These are phyloP conservation scores for Diachasmimorpha longicaudata DNA, from an alignment of 1,140 invertebrate species.

Conservation along the genomic window DNA sequence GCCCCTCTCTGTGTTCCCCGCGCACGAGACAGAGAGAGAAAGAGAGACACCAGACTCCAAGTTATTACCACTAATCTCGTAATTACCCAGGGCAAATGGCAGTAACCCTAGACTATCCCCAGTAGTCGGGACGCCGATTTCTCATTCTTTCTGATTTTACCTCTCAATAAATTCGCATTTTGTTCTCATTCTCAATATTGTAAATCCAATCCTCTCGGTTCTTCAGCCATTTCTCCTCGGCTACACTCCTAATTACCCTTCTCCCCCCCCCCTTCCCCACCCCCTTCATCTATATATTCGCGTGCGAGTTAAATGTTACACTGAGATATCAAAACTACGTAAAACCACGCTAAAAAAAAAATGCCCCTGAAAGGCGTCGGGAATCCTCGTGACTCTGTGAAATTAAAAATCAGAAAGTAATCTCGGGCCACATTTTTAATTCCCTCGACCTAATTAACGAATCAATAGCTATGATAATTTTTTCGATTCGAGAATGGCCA, in stretches of 20 bases:
- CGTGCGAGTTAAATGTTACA: neutral
- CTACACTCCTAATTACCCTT: neutral
- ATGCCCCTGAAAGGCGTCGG: neutral
- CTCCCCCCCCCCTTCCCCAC: neutral
- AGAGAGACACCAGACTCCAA: slow-evolving; percentile 22
- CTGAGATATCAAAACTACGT: neutral
- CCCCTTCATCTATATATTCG: neutral
- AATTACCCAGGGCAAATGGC: slow-evolving; percentile 44
- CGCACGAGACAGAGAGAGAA: neutral
- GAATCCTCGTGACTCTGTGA: neutral
- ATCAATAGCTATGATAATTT: neutral
- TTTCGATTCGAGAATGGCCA: too few species aligned
- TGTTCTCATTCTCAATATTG: neutral
- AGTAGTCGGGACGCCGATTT: neutral
- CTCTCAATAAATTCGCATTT: neutral
- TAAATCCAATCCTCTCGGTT: neutral
- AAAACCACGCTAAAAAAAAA: neutral
- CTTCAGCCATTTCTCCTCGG: neutral
- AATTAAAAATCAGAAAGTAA: neutral
- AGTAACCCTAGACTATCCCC: slow-evolving; percentile 31
- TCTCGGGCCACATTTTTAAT: neutral
- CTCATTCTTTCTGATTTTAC: neutral
- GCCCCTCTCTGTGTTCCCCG: neutral
- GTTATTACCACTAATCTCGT: slow-evolving; percentile 48
- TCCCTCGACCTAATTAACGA: neutral